Evolutionary conservation across 2,113 vertebrate species (phyloP).

Genomic region (Rhadina sibilatrix): DNA sequence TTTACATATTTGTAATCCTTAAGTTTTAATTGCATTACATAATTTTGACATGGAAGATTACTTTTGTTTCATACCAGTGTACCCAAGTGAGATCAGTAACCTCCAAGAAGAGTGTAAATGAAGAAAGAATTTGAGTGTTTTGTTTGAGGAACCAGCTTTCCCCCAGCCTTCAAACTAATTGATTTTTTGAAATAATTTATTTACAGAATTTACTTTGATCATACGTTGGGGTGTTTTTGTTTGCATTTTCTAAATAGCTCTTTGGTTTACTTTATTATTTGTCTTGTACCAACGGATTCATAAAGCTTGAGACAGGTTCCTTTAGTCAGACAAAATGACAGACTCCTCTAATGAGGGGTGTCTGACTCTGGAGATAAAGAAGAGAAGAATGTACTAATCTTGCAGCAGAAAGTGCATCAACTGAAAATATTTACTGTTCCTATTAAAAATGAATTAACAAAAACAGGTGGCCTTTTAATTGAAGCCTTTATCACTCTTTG

Average conservation of each 20-base stretch:
- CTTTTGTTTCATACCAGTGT: not conserved
- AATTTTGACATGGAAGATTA: not conserved
- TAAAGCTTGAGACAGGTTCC: conserved; percentile 22
- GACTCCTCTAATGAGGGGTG: conserved; percentile 33
- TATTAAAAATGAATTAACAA: conserved; percentile 78
- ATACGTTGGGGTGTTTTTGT: not conserved
- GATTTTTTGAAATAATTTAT: not conserved
- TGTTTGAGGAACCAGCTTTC: not conserved
- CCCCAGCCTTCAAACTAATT: not conserved
- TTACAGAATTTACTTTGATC: not conserved
- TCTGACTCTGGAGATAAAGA: conserved; percentile 65
- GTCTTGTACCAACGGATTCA: conserved; percentile 18
- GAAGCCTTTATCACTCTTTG: conserved; percentile 73
- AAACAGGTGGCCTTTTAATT: conserved; percentile 75
- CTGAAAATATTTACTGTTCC: conserved; percentile 75
- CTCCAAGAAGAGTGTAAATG: not conserved
- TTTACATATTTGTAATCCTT: conserved; percentile 19
- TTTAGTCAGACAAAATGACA: conserved; percentile 5
- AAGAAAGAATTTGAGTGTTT: not conserved
- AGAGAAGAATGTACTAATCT: conserved; percentile 38
- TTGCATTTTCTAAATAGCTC: not conserved
- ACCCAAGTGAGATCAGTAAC: not conserved
- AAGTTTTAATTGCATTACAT: not conserved
- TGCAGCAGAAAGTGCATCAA: conserved; percentile 48
- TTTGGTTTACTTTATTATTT: conserved; percentile 13